Evolutionary conservation across 2,113 vertebrate genomes (phyloP).

Genomic region (Rhea pennata): DNA sequence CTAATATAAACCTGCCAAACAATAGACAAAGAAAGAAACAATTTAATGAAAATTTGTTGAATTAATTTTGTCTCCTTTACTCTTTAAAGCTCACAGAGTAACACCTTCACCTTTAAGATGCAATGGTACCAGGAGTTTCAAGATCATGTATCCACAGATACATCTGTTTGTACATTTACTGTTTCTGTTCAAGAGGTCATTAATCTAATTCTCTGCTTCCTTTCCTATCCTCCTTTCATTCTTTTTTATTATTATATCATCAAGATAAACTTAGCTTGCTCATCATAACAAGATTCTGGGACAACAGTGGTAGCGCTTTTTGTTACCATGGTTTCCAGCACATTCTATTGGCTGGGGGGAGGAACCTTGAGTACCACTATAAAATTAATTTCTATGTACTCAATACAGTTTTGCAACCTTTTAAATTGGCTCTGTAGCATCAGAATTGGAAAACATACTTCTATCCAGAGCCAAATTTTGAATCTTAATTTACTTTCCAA

Average conservation of each 20-base stretch:
- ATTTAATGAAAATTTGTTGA: background rate
- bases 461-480: background rate
- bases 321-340: slow-evolving; percentile 30
- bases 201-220: background rate
- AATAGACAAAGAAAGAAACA: background rate
- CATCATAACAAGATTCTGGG: slow-evolving; percentile 7
- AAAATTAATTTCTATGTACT: slow-evolving; percentile 6
- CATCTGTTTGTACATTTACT: no score
- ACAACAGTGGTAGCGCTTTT: background rate
- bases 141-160: background rate
- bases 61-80: background rate
- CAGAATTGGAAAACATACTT: slow-evolving; percentile 6
- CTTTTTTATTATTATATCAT: background rate
- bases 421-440: slow-evolving; percentile 15
- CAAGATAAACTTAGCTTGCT: background rate
- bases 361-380: background rate
- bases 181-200: background rate
- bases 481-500: slow-evolving; percentile 40
- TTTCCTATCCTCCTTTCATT: background rate
- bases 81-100: background rate
- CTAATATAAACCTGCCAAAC: slow-evolving; percentile 91
- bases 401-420: slow-evolving; percentile 4
- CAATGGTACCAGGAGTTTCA: background rate
- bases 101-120: background rate
- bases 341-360: background rate